Evolutionary conservation across 2,888 invertebrate species (phyloP), one percentile per base, ranked within the genome.

Genomic region (Patella pellucida): DNA sequence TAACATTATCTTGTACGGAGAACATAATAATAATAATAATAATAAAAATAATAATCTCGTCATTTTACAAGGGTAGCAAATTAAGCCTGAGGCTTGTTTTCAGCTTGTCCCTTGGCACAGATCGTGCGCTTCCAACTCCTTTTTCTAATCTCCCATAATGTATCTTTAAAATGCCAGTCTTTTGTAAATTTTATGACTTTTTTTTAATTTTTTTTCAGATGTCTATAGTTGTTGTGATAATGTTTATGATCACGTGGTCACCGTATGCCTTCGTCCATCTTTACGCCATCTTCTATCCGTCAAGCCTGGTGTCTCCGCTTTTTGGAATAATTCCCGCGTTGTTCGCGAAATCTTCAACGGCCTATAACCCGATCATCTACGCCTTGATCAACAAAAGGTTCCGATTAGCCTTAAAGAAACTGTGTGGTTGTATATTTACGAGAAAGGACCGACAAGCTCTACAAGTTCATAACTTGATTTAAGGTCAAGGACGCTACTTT

Each of bases 271-370:
- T 78, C 7, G 75, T 81, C 50, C 78, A 76, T 56, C 72, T 83
- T 3, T 79, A 78, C 75, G 73, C 75, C 23, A 72, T 78, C 9
- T 75, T 76, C 19, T 73, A 72, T 3, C 70, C 76, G 52, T 72
- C 78, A 0, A 54, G 56, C 16, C 52, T 68, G 1, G 54, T 73
- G 27, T n/a, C 69, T 51, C 31, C 68, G 11, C 50, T 50, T 19
- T 50, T 70, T 41, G 51, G 56, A 1, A 72, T 73, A 27, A 52
- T 79, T 4, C 80, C 85, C 15, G 78, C 85, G 9, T 62, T 85
- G n/a, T 82, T 84, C 70, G 85, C 85, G n/a, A 85, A 85, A 72
- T 78, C 83, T 19, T 83, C 84, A 11, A 80, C 83, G 16, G 79
- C 79, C 31, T 80, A 80, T 77, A 84, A 85, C 76, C 85, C 85